Conservation (phyloP, 2,888 invertebrate genomes). For the Rhagonycha fulva region DNA sequence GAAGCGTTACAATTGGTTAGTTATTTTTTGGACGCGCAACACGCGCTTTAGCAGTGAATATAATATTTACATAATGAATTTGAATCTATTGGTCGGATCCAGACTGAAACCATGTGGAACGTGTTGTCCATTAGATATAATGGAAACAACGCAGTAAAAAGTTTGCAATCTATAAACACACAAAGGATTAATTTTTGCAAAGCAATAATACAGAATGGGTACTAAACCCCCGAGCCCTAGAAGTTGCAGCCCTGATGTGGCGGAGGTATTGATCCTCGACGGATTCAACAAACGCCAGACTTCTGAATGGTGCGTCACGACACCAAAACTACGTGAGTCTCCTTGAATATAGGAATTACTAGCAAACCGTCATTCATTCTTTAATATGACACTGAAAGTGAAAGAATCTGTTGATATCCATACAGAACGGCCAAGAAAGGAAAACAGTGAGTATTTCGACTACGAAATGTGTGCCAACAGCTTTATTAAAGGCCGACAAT, state of each 20-base stretch:
- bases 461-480: background rate
- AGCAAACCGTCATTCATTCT: slow-evolving; percentile 10
- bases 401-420: slow-evolving; percentile 13
- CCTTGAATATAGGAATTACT: slow-evolving; percentile 15
- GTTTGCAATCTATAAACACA: background rate
- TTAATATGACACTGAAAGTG: background rate
- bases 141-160: background rate
- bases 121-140: background rate
- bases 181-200: background rate
- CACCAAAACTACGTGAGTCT: slow-evolving; percentile 17
- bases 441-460: background rate
- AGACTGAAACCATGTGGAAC: background rate
- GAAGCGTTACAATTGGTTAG: background rate
- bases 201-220: slow-evolving; percentile 1
- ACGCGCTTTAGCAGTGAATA: background rate
- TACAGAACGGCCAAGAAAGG: slow-evolving; percentile 6
- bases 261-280: slow-evolving; percentile 21
- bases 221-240: slow-evolving; percentile 5
- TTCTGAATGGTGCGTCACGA: slow-evolving; percentile 24
- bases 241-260: slow-evolving; percentile 14
- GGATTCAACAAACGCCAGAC: slow-evolving; percentile 15
- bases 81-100: background rate
- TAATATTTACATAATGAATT: background rate
- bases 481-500: background rate
- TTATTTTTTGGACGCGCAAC: background rate